Conservation (phyloP, 2,888 invertebrate genomes). For the Andricus quercusramuli region DNA sequence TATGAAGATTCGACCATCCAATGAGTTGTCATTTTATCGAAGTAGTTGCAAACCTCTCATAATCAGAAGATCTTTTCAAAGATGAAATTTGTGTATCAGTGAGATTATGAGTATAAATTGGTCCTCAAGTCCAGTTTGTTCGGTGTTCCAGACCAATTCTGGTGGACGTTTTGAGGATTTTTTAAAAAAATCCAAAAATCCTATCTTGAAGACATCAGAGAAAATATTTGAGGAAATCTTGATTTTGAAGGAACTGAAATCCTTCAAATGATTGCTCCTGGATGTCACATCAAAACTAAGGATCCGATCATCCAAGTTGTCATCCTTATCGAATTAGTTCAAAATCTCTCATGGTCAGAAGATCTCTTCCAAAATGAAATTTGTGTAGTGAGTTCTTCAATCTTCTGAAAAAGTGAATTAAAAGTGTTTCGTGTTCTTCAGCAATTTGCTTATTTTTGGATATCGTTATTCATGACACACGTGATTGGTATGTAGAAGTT, state of each 20-base stretch:
- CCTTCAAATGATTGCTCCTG: not conserved
- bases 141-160: too few species aligned
- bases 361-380: not conserved
- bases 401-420: constrained; percentile 19
- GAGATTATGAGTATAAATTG: too few species aligned
- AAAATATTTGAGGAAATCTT: too few species aligned
- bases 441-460: constrained; percentile 7
- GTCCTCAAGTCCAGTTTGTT: too few species aligned
- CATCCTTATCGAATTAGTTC: not conserved
- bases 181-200: too few species aligned
- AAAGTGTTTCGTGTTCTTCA: constrained; percentile 26
- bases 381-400: constrained; percentile 6
- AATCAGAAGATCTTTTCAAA: too few species aligned
- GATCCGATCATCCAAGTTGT: not conserved
- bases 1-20: not conserved
- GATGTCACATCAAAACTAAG: not conserved
- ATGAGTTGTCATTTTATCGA: not conserved
- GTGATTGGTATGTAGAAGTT: constrained; percentile 23
- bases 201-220: too few species aligned
- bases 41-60: too few species aligned
- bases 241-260: too few species aligned
- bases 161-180: too few species aligned
- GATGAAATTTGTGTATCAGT: too few species aligned
- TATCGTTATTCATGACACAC: constrained; percentile 8
- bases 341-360: not conserved